Base-by-base conservation (phyloP, 2,888 invertebrate genomes). In the Aporophyla nigra region DNA sequence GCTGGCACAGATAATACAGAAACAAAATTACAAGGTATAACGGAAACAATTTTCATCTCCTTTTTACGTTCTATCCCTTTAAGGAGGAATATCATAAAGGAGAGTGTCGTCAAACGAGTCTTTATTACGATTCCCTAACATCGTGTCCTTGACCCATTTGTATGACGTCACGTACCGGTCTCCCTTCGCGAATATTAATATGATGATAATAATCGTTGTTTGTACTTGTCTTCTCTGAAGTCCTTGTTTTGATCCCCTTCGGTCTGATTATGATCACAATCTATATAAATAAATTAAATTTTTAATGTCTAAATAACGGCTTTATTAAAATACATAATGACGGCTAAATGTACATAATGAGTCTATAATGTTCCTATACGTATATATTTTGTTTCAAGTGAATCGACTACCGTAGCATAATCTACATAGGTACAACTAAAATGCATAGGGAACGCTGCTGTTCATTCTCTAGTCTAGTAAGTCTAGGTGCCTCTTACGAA, bases 121-220 rank as follows among this genome's bases (percentile, higher is more conserved):
- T 86, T 87, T 86, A 87, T 87, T 79, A 73, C 80, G 27, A 75
- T 63, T 72, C 59, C 62, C 75, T 58, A 72, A 75, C 51, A 68
- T 53, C 43, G 77, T 67, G 65, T 24, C 86, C 86, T 74, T 84
- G 87, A 66, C 86, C 84, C 43, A 77, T 19, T 87, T 84, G 21
- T 16, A 61, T 76, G 82, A 71, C 81, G 83, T 77, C 83, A 85
- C 80, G 81, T 73, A 16, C 61, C 51, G 43, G 56, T n/a, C 71
- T 66, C 66, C 10, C 33, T 53, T 58, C 33, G 58, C 56, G 86
- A 86, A 86, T 86, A 86, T 82, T 86, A 86, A 82, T 77, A 74
- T 27, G 56, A 65, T 33, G 49, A 49, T 83, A 33, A n/a, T n/a
- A 67, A 83, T 78, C 33, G 40, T 7, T 5, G 53, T 58, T 46